Percentiles rank a stretch among this genome's conserved stretches.
These are phyloP conservation scores for Nanorana parkeri DNA, from an alignment of 2,113 vertebrate species.

Conservation along the genomic window DNA sequence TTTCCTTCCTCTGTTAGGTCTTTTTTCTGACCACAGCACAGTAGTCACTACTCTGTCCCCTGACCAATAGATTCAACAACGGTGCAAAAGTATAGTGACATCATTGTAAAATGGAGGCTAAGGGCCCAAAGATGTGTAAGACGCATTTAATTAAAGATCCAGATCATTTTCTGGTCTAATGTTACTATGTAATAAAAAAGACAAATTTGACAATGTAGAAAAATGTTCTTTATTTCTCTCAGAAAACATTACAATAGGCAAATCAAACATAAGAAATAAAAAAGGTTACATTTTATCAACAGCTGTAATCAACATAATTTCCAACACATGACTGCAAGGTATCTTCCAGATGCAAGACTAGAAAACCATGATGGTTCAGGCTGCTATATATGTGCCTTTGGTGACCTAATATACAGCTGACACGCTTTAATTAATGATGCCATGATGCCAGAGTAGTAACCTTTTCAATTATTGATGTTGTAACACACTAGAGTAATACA, in stretches of 20 bases:
- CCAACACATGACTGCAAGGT: neutral
- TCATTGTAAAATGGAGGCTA: too few relatives aligned
- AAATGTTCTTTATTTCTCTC: conserved; percentile 15
- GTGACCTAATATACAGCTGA: neutral
- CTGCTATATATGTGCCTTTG: conserved; percentile 9
- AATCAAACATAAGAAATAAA: neutral
- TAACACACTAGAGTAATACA: neutral
- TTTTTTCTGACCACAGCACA: too few relatives aligned
- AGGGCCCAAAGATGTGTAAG: too few relatives aligned
- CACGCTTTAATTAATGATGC: conserved; percentile 18
- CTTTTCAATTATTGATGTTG: conserved; percentile 37
- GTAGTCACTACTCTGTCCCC: too few relatives aligned
- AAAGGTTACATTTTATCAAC: neutral
- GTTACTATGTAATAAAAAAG: neutral
- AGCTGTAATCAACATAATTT: conserved; percentile 21
- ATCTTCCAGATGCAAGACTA: neutral
- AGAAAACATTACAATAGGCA: conserved; percentile 1
- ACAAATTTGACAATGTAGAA: neutral
- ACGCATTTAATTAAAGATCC: too few relatives aligned
- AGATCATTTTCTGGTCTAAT: neutral
- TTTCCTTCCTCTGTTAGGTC: too few relatives aligned
- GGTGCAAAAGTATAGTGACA: too few relatives aligned
- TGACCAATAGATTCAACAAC: too few relatives aligned
- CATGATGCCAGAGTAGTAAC: too few relatives aligned
- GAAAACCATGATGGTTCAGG: conserved; percentile 13